A percentile compares a stretch with the other conserved stretches of the same genome.
Evolutionary conservation across 2,113 vertebrate species (phyloP).

Genomic region (Eulacestoma nigropectus): DNA sequence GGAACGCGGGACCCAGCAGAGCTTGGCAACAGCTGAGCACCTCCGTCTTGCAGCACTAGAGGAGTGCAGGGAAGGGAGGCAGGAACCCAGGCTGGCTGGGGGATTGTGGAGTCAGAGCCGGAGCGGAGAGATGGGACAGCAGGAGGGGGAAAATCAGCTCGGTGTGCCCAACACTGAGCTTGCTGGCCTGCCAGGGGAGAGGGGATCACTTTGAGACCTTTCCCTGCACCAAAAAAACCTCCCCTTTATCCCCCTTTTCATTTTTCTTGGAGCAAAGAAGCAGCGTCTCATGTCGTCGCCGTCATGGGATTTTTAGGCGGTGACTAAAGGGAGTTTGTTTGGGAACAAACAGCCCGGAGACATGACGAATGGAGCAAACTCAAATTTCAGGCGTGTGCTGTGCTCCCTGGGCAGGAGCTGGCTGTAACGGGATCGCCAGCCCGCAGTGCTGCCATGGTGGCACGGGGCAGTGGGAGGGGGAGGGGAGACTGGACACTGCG

Average conservation of each 20-base stretch:
- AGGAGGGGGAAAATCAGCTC: neutral
- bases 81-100: neutral
- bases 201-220: neutral
- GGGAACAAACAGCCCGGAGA: slow-evolving; percentile 39
- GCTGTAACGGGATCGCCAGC: neutral
- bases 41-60: neutral
- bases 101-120: neutral
- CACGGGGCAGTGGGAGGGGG: neutral
- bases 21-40: neutral
- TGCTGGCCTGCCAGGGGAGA: neutral
- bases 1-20: neutral
- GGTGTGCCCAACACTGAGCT: neutral
- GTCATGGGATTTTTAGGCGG: slow-evolving; percentile 45
- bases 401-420: neutral
- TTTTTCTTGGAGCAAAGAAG: slow-evolving; percentile 17
- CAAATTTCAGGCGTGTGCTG: slow-evolving; percentile 32
- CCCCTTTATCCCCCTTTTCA: neutral
- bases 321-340: slow-evolving; percentile 50
- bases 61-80: neutral
- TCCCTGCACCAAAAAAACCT: neutral
- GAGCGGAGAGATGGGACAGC: neutral
- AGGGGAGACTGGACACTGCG: neutral
- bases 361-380: slow-evolving; percentile 46
- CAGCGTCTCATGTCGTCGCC: neutral
- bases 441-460: neutral